Conservation (phyloP, 2,888 invertebrate genomes). For the Yponomeuta cagnagella region DNA sequence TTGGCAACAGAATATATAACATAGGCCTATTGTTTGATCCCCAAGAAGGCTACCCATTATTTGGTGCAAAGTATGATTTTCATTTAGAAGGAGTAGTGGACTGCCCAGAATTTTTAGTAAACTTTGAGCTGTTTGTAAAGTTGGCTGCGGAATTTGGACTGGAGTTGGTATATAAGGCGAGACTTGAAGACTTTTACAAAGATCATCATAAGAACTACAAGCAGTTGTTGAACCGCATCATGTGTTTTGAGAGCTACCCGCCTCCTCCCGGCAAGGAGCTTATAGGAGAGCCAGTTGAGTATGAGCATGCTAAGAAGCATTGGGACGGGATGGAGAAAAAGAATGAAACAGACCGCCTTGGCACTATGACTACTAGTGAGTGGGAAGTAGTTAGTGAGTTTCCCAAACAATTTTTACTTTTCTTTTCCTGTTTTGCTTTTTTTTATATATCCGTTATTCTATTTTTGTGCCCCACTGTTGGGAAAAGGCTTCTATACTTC, state of each 20-base stretch:
- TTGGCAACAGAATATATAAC: slow-evolving; percentile 87
- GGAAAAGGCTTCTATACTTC: too few species aligned
- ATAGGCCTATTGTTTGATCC: slow-evolving; percentile 83
- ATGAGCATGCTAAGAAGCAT: slow-evolving; percentile 81
- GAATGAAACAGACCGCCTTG: slow-evolving; percentile 70
- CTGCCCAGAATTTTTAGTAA: slow-evolving; percentile 98
- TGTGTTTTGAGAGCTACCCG: slow-evolving; percentile 89
- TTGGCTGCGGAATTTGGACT: slow-evolving; percentile 83
- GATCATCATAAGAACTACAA: slow-evolving; percentile 66
- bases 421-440: slow-evolving; percentile 9
- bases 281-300: slow-evolving; percentile 79
- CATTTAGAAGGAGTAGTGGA: slow-evolving; percentile 96
- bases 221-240: slow-evolving; percentile 83
- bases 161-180: slow-evolving; percentile 79
- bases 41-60: slow-evolving; percentile 82
- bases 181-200: slow-evolving; percentile 88
- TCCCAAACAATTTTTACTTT: slow-evolving; percentile 12
- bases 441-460: too few species aligned
- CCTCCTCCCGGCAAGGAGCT: slow-evolving; percentile 71
- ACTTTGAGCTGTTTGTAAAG: slow-evolving; percentile 89
- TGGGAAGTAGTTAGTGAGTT: slow-evolving; percentile 95
- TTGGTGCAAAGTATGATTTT: slow-evolving; percentile 97
- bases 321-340: slow-evolving; percentile 56
- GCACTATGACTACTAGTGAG: slow-evolving; percentile 91
- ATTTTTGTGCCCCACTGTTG: too few species aligned